Conservation (phyloP, 2,113 vertebrate genomes). For the Dendropsophus ebraccatus region DNA sequence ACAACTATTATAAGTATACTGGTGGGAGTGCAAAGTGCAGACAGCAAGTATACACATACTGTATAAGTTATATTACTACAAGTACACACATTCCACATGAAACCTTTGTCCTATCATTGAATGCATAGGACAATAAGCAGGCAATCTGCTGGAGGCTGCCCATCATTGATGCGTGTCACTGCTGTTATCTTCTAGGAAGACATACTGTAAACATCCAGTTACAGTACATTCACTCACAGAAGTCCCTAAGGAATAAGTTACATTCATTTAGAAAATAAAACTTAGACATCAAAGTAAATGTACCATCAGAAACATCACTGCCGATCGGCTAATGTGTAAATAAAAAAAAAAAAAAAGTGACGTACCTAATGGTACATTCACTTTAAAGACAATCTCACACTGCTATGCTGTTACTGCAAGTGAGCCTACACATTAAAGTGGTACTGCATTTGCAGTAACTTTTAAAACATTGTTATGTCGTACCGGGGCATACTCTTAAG, state of each 20-base stretch:
- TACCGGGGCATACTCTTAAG: too few relatives aligned
- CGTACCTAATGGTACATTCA: neutral
- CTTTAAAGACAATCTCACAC: neutral
- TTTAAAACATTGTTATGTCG: too few relatives aligned
- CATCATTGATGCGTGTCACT: conserved; percentile 6
- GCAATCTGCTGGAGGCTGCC: neutral
- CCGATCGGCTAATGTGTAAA: too few relatives aligned
- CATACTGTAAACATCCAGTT: conserved; percentile 28
- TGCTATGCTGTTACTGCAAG: neutral
- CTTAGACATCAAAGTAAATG: neutral
- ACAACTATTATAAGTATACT: neutral
- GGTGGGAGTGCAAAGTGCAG: neutral
- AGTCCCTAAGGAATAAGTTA: neutral
- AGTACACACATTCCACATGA: neutral
- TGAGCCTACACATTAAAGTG: neutral
- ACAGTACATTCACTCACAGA: neutral
- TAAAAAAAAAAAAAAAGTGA: too few relatives aligned
- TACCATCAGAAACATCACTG: neutral
- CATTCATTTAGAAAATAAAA: neutral
- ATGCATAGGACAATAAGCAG: neutral
- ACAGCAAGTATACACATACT: neutral
- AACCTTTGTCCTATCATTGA: conserved; percentile 5
- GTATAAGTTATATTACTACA: neutral
- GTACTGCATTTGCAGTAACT: too few relatives aligned
- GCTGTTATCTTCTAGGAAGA: conserved; percentile 2